Base-by-base conservation (phyloP, 2,113 vertebrate genomes). In the Leiothrix lutea region DNA sequence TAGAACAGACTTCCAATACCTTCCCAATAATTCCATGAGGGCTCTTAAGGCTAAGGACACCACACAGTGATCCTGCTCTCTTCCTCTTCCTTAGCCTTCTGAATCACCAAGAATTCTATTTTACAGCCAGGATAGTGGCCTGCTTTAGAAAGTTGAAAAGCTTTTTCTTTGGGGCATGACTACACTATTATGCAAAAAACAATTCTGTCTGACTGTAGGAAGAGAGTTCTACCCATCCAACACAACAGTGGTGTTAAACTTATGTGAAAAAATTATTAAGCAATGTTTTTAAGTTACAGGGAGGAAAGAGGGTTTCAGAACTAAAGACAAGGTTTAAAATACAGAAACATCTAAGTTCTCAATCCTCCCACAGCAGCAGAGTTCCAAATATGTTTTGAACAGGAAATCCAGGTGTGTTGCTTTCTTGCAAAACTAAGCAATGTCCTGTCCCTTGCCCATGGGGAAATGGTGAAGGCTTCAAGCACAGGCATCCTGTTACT, bases 241-340 rank as follows among this genome's bases (percentile, higher is more conserved):
- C 23, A 26, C 36, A 90, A 54, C 5, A 71, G 40, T 2, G 28
- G 3, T 18, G 60, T 8, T 38, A 77, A 61, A 53, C 6, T 61
- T 14, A 20, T 0, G 7, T 26, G 20, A 90, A 23, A 64, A 61
- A 72, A 72, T 6, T 24, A 5, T 0, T 29, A 77, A 47, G 5
- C 11, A 21, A 6, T 44, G 25, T 9, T 92, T 73, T 80, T 17
- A 90, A 78, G 16, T 65, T 47, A 53, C 19, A 61, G 13, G 4
- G 4, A 91, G 8, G 47, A 87, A 72, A 38, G 6, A 84, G 4
- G 3, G 19, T 61, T 42, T 58, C 29, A 11, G 14, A 65, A 78
- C 12, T n/a, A 36, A 64, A 70, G 28, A 29, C 0, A 0, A 48
- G 7, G 65, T 26, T 9, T 75, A 70, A 78, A 94, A 64, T 22